phyloP scores from a whole-genome alignment of 2,113 vertebrate genomes.

The Willisornis vidua region DNA sequence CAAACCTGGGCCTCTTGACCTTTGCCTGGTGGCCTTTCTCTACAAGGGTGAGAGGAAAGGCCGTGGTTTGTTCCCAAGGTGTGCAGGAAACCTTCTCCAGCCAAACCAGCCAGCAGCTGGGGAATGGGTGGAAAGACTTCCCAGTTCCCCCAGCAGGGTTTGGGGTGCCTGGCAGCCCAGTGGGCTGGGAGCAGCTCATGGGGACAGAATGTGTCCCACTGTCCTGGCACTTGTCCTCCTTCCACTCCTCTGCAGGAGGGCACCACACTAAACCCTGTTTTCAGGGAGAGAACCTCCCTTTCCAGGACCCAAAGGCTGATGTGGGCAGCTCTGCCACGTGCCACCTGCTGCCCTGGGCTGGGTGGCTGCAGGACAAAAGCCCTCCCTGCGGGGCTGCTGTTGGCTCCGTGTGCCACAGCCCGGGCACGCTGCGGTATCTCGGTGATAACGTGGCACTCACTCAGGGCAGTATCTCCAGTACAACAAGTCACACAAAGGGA shows the following conservation, averaged over 20 bases:
- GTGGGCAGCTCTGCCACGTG: background rate
- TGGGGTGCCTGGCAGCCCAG: background rate
- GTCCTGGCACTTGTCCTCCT: background rate
- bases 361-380: background rate
- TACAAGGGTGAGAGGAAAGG: background rate
- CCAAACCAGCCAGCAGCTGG: background rate
- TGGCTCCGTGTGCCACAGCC: background rate
- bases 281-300: background rate
- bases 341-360: background rate
- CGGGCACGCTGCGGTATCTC: background rate
- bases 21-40: background rate
- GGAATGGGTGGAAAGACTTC: accelerated
- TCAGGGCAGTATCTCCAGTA: background rate
- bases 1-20: background rate
- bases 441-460: background rate
- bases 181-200: background rate
- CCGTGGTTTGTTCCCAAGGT: background rate
- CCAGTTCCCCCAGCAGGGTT: background rate
- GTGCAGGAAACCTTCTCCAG: background rate
- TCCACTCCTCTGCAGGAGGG: accelerated
- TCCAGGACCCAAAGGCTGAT: background rate
- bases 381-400: background rate
- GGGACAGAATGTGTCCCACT: accelerated
- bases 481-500: background rate
- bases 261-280: accelerated